phyloP scores from a whole-genome alignment of 2,888 invertebrate genomes.

The Saturnia pavonia region DNA sequence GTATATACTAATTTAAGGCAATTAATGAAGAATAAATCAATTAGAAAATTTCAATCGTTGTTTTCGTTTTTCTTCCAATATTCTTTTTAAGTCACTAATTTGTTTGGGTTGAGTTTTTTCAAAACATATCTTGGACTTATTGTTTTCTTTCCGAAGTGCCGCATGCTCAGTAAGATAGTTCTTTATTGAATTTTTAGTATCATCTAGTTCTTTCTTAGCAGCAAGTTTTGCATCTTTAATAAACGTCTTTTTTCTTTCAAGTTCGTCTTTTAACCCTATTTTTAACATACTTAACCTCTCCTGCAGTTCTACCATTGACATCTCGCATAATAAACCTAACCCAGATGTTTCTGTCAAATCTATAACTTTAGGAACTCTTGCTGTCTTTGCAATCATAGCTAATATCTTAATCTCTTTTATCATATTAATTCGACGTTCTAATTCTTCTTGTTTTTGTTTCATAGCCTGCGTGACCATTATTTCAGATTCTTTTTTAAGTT shows the following conservation, averaged over 20 bases:
- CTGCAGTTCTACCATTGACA: slow-evolving; percentile 84
- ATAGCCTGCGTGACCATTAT: slow-evolving; percentile 57
- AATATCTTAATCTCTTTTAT: slow-evolving; percentile 78
- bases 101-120: slow-evolving; percentile 57
- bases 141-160: slow-evolving; percentile 48
- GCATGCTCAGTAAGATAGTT: slow-evolving; percentile 61
- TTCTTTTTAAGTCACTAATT: slow-evolving; percentile 69
- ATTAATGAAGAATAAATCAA: slow-evolving; percentile 19
- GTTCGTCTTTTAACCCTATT: slow-evolving; percentile 75
- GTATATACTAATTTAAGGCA: not conserved
- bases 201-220: slow-evolving; percentile 71
- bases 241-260: slow-evolving; percentile 69
- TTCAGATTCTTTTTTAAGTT: slow-evolving; percentile 60
- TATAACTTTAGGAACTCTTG: slow-evolving; percentile 76
- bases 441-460: slow-evolving; percentile 72
- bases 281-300: slow-evolving; percentile 77
- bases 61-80: slow-evolving; percentile 74
- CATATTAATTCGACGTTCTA: slow-evolving; percentile 72
- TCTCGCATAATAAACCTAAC: slow-evolving; percentile 83
- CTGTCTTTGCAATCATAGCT: slow-evolving; percentile 74
- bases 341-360: slow-evolving; percentile 83
- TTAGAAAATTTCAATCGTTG: slow-evolving; percentile 48
- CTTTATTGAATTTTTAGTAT: slow-evolving; percentile 68
- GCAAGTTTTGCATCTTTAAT: slow-evolving; percentile 70
- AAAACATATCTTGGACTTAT: slow-evolving; percentile 41